A percentile compares a stretch with the other conserved stretches of the same genome.
Evolutionary conservation across 2,888 invertebrate genomes (phyloP).

Genomic region (Drosophila mimetica): DNA sequence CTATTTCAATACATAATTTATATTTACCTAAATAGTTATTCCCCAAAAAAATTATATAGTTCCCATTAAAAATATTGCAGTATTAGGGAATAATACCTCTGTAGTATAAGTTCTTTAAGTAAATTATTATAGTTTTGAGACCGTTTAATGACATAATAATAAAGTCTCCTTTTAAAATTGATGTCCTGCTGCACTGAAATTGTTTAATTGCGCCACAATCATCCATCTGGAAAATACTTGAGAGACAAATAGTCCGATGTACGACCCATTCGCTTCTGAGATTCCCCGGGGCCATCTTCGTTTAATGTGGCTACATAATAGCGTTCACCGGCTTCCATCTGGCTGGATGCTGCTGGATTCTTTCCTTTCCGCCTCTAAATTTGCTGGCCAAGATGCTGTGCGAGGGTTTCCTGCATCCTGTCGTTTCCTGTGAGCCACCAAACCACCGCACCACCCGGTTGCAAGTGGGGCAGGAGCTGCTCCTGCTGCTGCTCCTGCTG

Average conservation of each 20-base stretch:
- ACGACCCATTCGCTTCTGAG: conserved; percentile 27
- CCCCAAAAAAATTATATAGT: too few relatives aligned
- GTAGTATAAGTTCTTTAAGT: too few relatives aligned
- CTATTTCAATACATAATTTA: too few relatives aligned
- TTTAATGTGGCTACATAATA: conserved; percentile 36
- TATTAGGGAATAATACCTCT: too few relatives aligned
- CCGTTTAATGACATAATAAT: neutral
- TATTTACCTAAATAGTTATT: too few relatives aligned
- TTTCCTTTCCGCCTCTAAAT: conserved; percentile 45
- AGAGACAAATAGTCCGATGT: conserved; percentile 19
- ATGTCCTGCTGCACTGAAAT: too few relatives aligned
- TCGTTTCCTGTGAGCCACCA: conserved; percentile 51
- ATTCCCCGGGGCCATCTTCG: conserved; percentile 28
- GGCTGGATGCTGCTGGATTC: conserved; percentile 27
- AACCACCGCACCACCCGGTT: neutral
- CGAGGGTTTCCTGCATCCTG: conserved; percentile 54
- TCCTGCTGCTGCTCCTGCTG: neutral
- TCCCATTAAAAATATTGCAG: too few relatives aligned
- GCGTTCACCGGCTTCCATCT: conserved; percentile 35
- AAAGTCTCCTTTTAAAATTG: neutral
- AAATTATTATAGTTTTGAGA: neutral
- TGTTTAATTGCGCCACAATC: conserved; percentile 1
- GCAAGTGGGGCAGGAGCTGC: conserved; percentile 4
- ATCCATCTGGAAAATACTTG: conserved; percentile 1
- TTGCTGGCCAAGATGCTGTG: conserved; percentile 57